phyloP scores from a whole-genome alignment of 1,140 invertebrate genomes.

The Vanessa atalanta region DNA sequence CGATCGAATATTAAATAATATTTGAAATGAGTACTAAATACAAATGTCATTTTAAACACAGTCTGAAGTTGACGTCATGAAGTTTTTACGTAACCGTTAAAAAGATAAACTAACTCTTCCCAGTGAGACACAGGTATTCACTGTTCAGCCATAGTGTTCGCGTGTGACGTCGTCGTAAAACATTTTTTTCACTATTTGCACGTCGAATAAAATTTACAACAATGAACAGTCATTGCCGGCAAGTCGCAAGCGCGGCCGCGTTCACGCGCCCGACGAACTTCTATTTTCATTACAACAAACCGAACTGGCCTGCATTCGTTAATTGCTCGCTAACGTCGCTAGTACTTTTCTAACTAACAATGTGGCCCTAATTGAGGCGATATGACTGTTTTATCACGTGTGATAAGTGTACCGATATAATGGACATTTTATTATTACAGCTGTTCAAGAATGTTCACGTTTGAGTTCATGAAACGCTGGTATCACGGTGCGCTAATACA shows the following conservation, averaged over 20 bases:
- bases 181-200: slow-evolving; percentile 71
- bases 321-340: slow-evolving; percentile 15
- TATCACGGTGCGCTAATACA: slow-evolving; percentile 62
- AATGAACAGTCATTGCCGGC: slow-evolving; percentile 48
- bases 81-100: slow-evolving; percentile 8
- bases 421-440: slow-evolving; percentile 52
- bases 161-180: slow-evolving; percentile 69
- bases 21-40: background rate
- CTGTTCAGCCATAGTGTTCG: slow-evolving; percentile 57
- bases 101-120: slow-evolving; percentile 14
- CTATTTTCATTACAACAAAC: slow-evolving; percentile 49
- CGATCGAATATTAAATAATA: background rate
- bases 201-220: slow-evolving; percentile 55
- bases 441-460: slow-evolving; percentile 71
- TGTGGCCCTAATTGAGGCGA: slow-evolving; percentile 40
- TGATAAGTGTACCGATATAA: slow-evolving; percentile 62
- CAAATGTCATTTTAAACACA: background rate
- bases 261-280: slow-evolving; percentile 26
- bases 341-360: slow-evolving; percentile 23
- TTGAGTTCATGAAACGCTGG: slow-evolving; percentile 74
- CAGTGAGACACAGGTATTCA: slow-evolving; percentile 16
- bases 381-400: slow-evolving; percentile 56
- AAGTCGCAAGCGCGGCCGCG: slow-evolving; percentile 56
- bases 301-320: slow-evolving; percentile 36
- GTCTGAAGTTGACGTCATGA: background rate